Conservation (phyloP, 2,888 invertebrate species). For the Apotomis turbidana region DNA sequence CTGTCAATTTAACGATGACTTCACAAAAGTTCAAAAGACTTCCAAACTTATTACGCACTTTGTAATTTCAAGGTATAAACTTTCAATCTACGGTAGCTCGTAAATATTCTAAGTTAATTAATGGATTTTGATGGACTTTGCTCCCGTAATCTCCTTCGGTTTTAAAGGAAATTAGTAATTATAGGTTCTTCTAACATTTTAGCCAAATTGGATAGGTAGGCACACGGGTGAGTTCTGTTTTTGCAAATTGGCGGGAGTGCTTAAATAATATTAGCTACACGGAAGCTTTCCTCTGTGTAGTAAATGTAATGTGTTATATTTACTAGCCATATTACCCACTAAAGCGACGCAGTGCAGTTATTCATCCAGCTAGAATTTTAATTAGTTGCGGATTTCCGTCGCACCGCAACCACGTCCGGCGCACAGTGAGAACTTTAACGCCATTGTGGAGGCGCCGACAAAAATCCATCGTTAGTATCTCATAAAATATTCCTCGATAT, state of each 20-base stretch:
- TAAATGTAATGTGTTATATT: constrained; percentile 44
- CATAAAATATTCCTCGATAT: constrained; percentile 41
- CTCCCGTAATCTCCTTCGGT: constrained; percentile 62
- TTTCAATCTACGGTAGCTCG: constrained; percentile 73
- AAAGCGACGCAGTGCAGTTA: constrained; percentile 68
- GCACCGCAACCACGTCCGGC: constrained; percentile 55
- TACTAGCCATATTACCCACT: constrained; percentile 52
- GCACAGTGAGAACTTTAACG: constrained; percentile 46
- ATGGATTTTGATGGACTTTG: constrained; percentile 75
- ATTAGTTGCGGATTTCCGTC: constrained; percentile 76
- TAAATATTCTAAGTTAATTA: constrained; percentile 80
- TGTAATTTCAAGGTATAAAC: constrained; percentile 75
- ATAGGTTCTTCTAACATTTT: constrained; percentile 59
- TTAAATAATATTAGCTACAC: constrained; percentile 20
- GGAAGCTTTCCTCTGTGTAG: constrained; percentile 1
- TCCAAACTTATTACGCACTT: constrained; percentile 75
- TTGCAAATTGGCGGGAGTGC: constrained; percentile 4
- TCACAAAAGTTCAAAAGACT: constrained; percentile 76
- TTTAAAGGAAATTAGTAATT: constrained; percentile 69
- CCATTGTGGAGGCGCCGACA: constrained; percentile 35
- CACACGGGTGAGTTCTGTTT: constrained; percentile 41
- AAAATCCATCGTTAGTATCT: constrained; percentile 42
- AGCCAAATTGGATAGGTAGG: constrained; percentile 48
- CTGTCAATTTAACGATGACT: constrained; percentile 73
- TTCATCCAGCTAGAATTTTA: constrained; percentile 77